These are phyloP conservation scores for Diceros bicornis DNA, from an alignment of 2,797 vertebrate species.

Conservation along the genomic window DNA sequence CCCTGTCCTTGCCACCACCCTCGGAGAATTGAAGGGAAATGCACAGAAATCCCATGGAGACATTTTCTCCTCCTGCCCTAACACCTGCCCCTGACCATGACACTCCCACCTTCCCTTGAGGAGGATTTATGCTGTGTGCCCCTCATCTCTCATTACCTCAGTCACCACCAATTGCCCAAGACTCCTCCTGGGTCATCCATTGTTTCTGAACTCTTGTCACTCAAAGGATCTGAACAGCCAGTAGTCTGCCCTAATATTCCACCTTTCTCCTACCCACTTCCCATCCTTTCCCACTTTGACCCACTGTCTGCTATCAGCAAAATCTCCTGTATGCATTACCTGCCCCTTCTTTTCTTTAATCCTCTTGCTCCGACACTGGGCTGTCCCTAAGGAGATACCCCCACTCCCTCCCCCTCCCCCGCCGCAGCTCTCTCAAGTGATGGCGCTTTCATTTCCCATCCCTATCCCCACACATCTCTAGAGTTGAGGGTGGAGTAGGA, in stretches of 20 bases:
- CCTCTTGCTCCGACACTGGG: no score
- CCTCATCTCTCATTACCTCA: background rate
- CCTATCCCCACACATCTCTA: background rate
- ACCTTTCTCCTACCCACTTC: background rate
- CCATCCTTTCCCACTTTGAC: background rate
- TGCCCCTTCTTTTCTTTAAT: background rate
- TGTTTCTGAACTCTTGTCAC: background rate
- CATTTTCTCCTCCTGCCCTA: background rate
- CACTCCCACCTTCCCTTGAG: background rate
- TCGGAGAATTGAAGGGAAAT: background rate
- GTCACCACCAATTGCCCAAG: no score
- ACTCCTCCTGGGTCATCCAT: fast-evolving
- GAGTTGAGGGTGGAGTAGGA: background rate
- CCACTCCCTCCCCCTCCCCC: fast-evolving
- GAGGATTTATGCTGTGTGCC: background rate
- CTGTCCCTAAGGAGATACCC: background rate
- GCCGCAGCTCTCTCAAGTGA: fast-evolving
- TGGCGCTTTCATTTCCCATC: background rate
- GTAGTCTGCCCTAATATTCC: fast-evolving
- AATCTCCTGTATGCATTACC: background rate
- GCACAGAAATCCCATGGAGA: background rate
- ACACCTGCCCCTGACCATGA: background rate
- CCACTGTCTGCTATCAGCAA: no score
- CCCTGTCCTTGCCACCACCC: no score
- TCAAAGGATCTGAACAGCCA: background rate